phyloP scores from a whole-genome alignment of 2,888 invertebrate genomes.

The Lutraria lutraria region DNA sequence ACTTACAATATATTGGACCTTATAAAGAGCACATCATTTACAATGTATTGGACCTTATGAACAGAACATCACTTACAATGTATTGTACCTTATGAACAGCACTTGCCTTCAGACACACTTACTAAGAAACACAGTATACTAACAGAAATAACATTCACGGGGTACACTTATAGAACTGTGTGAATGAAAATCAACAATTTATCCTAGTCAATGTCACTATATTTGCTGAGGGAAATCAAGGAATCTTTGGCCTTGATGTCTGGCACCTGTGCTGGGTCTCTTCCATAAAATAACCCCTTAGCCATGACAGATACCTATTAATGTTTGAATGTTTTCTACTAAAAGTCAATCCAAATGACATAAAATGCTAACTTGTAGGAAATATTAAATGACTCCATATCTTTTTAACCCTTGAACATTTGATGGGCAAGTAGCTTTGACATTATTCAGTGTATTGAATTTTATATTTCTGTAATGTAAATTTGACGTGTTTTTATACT shows the following conservation, averaged over 20 bases:
- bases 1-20: too few species aligned
- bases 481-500: slow-evolving; percentile 52
- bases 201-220: too few species aligned
- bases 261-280: background rate
- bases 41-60: too few species aligned
- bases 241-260: background rate
- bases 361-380: background rate
- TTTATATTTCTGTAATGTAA: slow-evolving; percentile 14
- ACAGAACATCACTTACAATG: background rate
- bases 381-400: slow-evolving; percentile 1
- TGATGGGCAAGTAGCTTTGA: background rate
- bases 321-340: background rate
- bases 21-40: too few species aligned
- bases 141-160: too few species aligned
- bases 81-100: too few species aligned
- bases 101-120: too few species aligned
- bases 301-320: background rate
- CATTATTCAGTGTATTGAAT: background rate
- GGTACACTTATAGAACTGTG: too few species aligned
- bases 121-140: too few species aligned
- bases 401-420: background rate
- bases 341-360: slow-evolving; percentile 9
- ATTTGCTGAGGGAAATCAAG: too few species aligned
- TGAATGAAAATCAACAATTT: too few species aligned
- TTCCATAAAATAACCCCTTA: background rate